Conservation (phyloP, 2,888 invertebrate species). For the Eugnorisma glareosa region DNA sequence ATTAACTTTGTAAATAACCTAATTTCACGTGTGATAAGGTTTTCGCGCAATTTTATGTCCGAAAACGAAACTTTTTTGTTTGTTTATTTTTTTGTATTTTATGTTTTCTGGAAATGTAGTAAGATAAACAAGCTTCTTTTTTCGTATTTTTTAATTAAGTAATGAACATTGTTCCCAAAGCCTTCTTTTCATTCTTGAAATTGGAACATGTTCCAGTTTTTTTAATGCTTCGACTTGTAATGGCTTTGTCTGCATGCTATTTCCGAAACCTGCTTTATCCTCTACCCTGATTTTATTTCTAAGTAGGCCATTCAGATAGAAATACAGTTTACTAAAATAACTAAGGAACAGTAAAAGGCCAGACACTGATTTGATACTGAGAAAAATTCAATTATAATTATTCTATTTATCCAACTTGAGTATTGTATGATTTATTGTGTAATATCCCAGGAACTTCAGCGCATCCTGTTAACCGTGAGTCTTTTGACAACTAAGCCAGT, state of each 20-base stretch:
- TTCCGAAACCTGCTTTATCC: neutral
- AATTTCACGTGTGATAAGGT: conserved; percentile 71
- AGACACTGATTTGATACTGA: neutral
- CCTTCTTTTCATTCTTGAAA: neutral
- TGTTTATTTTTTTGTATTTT: conserved; percentile 11
- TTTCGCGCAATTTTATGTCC: conserved; percentile 75
- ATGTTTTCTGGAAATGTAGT: neutral
- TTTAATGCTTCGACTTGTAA: neutral
- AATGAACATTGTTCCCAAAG: neutral
- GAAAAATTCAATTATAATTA: neutral
- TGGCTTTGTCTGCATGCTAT: neutral
- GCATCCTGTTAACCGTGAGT: neutral
- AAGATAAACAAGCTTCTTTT: fast-evolving
- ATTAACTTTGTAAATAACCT: conserved; percentile 71
- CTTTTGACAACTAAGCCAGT: neutral
- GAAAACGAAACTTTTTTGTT: conserved; percentile 22
- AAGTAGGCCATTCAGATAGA: neutral
- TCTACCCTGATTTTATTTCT: neutral
- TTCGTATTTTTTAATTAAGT: neutral
- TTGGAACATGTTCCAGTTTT: neutral
- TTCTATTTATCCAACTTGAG: neutral
- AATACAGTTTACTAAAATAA: neutral
- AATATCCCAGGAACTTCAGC: neutral
- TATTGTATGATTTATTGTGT: too few relatives aligned
- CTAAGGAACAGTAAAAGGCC: too few relatives aligned